A percentile compares a stretch with the other conserved stretches of the same genome.
Evolutionary conservation across 2,113 vertebrate species (phyloP).

Genomic region (Eulemur macaco): DNA sequence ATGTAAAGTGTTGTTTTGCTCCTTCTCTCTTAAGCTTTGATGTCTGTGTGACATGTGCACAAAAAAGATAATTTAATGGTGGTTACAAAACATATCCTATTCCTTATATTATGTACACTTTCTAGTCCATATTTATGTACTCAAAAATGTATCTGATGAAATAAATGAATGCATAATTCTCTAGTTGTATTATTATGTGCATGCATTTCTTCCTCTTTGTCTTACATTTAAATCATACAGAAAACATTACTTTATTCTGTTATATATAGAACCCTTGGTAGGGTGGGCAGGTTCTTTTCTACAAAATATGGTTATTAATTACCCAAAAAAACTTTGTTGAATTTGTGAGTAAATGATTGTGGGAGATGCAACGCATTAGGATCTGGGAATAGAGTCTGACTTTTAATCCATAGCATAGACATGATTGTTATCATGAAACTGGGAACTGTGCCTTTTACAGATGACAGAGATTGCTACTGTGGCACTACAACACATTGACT

Average conservation of each 20-base stretch:
- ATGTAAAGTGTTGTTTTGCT: neutral
- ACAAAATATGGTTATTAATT: neutral
- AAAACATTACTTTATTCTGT: neutral
- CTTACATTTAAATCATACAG: neutral
- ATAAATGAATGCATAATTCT: neutral
- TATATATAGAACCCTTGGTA: neutral
- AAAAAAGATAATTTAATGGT: neutral
- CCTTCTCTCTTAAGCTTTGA: neutral
- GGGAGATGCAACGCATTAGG: neutral
- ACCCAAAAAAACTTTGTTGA: neutral
- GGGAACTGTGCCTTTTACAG: neutral
- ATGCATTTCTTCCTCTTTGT: accelerated
- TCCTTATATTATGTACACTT: neutral
- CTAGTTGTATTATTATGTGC: neutral
- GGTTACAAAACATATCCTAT: neutral
- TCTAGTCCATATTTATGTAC: neutral
- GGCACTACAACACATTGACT: neutral
- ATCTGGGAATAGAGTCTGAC: neutral
- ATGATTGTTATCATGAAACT: neutral
- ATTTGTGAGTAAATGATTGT: neutral
- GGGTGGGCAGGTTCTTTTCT: neutral
- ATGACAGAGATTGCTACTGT: neutral
- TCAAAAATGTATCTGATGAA: neutral
- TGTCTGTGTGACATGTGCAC: neutral
- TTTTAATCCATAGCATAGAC: neutral